Evolutionary conservation across 2,113 vertebrate genomes (phyloP).

Genomic region (Bufo gargarizans): DNA sequence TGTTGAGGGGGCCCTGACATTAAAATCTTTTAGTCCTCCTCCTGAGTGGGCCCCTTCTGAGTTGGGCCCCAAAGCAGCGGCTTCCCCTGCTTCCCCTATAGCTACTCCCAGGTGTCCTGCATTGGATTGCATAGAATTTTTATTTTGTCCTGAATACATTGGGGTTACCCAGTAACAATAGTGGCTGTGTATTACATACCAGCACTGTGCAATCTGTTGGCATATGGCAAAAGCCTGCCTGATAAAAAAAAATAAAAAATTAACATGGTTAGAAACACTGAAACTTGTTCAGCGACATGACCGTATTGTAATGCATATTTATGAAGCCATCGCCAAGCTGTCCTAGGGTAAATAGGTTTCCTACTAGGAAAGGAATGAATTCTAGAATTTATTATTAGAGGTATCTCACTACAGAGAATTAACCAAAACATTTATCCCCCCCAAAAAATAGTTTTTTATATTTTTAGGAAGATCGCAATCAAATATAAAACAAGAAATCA

Average conservation of each 20-base stretch:
- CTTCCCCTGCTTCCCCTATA: too few relatives aligned
- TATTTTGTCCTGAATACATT: not conserved
- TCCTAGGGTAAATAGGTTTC: slow-evolving; percentile 42
- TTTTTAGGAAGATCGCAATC: not conserved
- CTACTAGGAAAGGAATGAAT: not conserved
- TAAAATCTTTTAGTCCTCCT: too few relatives aligned
- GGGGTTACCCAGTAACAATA: not conserved
- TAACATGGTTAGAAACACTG: not conserved
- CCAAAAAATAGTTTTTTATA: not conserved
- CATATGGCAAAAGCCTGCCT: not conserved
- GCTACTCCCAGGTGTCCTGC: too few relatives aligned
- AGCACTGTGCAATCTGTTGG: not conserved
- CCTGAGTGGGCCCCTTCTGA: too few relatives aligned
- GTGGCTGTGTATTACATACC: not conserved
- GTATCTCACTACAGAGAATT: not conserved
- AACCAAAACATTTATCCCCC: slow-evolving; percentile 27
- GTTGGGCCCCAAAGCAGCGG: too few relatives aligned
- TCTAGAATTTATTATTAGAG: slow-evolving; percentile 21
- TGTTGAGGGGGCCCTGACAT: too few relatives aligned
- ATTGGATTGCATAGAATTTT: too few relatives aligned
- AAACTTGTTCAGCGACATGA: slow-evolving; percentile 15
- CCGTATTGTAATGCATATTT: slow-evolving; percentile 44
- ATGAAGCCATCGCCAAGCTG: slow-evolving; percentile 31
- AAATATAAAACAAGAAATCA: not conserved
- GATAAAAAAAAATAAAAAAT: not conserved